These are phyloP conservation scores for Sesia apiformis DNA, from an alignment of 2,888 invertebrate genomes.

Conservation along the genomic window DNA sequence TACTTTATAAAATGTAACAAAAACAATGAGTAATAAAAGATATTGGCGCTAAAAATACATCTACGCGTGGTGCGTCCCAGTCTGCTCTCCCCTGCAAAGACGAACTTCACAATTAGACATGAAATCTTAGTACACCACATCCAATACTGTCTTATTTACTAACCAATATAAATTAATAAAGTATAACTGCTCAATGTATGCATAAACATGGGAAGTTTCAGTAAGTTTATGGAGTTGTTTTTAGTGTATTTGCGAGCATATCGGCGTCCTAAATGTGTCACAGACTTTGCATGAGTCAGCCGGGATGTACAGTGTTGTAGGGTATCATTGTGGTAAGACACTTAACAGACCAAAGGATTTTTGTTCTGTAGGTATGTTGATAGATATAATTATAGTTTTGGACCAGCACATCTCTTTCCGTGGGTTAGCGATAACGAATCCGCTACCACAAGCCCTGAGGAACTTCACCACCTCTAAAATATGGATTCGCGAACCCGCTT, in stretches of 20 bases:
- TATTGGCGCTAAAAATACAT: constrained; percentile 48
- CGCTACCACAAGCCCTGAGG: no score
- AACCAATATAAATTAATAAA: neutral
- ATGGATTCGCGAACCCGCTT: no score
- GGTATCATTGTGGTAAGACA: no score
- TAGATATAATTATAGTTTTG: no score
- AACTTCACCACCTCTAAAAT: no score
- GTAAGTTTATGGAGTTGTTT: constrained; percentile 7
- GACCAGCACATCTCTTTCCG: no score
- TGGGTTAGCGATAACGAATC: no score
- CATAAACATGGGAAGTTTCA: constrained; percentile 10
- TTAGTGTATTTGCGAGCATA: constrained; percentile 10
- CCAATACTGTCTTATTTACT: no score
- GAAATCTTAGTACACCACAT: no score
- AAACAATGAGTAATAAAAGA: constrained; percentile 48
- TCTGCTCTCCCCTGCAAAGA: constrained; percentile 31
- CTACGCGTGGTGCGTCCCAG: constrained; percentile 42
- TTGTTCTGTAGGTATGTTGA: no score
- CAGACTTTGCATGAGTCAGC: constrained; percentile 32
- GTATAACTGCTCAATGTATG: constrained; percentile 9
- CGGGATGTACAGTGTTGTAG: constrained; percentile 18
- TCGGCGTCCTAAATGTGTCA: constrained; percentile 60
- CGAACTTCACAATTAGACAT: constrained; percentile 13
- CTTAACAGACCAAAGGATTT: no score
- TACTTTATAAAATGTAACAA: neutral